A percentile compares a stretch with the other conserved stretches of the same genome.
Evolutionary conservation across 2,888 invertebrate genomes (phyloP).

Genomic region (Tenthredo distinguenda): DNA sequence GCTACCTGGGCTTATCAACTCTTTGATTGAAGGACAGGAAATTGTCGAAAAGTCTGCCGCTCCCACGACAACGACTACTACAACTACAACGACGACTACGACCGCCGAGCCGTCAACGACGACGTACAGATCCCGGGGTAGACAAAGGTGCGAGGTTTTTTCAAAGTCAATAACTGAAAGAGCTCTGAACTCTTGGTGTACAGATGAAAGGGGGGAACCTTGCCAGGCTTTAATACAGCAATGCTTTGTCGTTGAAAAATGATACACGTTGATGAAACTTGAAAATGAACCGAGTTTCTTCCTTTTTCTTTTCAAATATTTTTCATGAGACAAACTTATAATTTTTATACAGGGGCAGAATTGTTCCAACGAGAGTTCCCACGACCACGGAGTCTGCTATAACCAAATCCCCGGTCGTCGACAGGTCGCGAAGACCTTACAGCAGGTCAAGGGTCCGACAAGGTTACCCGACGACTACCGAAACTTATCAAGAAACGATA

Average conservation of each 20-base stretch:
- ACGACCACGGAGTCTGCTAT: slow-evolving; percentile 66
- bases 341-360: slow-evolving; percentile 64
- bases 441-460: slow-evolving; percentile 70
- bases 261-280: neutral
- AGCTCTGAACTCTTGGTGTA: neutral
- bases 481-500: slow-evolving; percentile 68
- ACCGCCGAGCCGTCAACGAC: slow-evolving; percentile 63
- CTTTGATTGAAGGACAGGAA: slow-evolving; percentile 80
- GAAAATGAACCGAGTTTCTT: neutral
- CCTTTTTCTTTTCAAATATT: neutral
- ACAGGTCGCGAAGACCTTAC: slow-evolving; percentile 70
- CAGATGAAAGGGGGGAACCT: neutral
- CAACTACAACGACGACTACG: slow-evolving; percentile 66
- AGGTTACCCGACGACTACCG: slow-evolving; percentile 71
- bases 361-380: slow-evolving; percentile 63
- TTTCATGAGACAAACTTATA: neutral
- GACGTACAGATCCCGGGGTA: slow-evolving; percentile 67
- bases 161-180: slow-evolving; percentile 14
- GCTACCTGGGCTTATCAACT: slow-evolving; percentile 82
- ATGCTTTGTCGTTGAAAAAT: neutral
- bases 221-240: neutral
- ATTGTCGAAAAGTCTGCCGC: slow-evolving; percentile 57
- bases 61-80: slow-evolving; percentile 59
- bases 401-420: slow-evolving; percentile 59
- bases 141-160: slow-evolving; percentile 65